Evolutionary conservation across 2,888 invertebrate species (phyloP).

Genomic region (Ectemnius lituratus): DNA sequence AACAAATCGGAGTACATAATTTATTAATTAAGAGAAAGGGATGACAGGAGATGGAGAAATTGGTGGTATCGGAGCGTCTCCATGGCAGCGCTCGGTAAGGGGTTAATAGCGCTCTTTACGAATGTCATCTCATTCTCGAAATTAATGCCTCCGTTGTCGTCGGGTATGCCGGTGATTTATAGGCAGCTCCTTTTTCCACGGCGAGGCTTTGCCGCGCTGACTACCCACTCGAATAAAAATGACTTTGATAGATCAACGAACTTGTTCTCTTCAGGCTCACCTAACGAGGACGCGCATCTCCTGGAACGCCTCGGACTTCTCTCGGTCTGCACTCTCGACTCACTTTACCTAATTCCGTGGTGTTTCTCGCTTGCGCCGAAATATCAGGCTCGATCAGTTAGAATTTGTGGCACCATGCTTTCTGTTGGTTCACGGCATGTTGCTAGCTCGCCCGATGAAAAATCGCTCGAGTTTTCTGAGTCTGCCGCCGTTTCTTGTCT

Average conservation of each 20-base stretch:
- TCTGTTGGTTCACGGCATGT: neutral
- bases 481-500: too few relatives aligned
- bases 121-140: slow-evolving; percentile 42
- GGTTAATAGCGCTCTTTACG: slow-evolving; percentile 38
- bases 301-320: neutral
- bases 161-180: slow-evolving; percentile 35
- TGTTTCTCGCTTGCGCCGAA: neutral
- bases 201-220: neutral
- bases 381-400: neutral
- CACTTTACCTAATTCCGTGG: neutral
- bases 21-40: slow-evolving; percentile 6
- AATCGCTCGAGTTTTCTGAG: neutral
- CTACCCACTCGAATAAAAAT: slow-evolving; percentile 26
- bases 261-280: neutral
- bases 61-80: slow-evolving; percentile 3
- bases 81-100: slow-evolving; percentile 19
- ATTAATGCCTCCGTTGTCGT: slow-evolving; percentile 40
- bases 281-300: slow-evolving; percentile 4
- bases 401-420: neutral
- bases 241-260: slow-evolving; percentile 35
- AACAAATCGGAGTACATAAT: neutral
- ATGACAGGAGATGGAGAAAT: neutral
- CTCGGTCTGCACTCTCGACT: neutral
- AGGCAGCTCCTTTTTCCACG: neutral
- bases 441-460: neutral